Percentiles rank a stretch among this genome's conserved stretches.
phyloP scores from a whole-genome alignment of 2,113 vertebrate species.

The Bufo gargarizans region DNA sequence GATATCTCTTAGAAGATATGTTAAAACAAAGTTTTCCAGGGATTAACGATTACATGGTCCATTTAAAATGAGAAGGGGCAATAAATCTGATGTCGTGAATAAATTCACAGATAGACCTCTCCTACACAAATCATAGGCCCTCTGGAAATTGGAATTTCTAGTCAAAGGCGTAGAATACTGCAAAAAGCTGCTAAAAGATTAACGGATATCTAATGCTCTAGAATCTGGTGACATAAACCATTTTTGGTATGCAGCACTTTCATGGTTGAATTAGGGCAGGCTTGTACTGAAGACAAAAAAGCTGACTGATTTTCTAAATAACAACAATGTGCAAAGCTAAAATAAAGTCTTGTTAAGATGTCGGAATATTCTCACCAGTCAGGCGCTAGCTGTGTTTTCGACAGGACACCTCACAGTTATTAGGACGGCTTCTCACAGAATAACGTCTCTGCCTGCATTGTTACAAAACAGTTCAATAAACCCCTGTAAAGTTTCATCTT shows the following conservation, averaged over 20 bases:
- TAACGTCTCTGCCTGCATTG: neutral
- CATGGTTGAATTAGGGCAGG: slow-evolving; percentile 60
- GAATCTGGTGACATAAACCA: slow-evolving; percentile 62
- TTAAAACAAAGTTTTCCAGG: slow-evolving; percentile 75
- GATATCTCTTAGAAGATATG: slow-evolving; percentile 71
- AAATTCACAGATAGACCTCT: slow-evolving; percentile 66
- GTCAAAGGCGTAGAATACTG: slow-evolving; percentile 63
- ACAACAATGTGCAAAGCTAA: slow-evolving; percentile 32
- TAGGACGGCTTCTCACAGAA: neutral
- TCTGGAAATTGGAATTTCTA: slow-evolving; percentile 61
- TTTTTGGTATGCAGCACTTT: slow-evolving; percentile 69
- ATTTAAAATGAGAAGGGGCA: slow-evolving; percentile 67
- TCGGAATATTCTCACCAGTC: slow-evolving; percentile 15
- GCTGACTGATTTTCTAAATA: slow-evolving; percentile 49
- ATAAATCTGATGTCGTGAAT: slow-evolving; percentile 70
- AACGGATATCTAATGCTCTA: slow-evolving; percentile 63
- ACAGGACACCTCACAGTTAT: neutral
- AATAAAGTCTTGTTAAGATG: slow-evolving; percentile 1
- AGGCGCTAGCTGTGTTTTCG: neutral
- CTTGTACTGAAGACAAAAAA: slow-evolving; percentile 61
- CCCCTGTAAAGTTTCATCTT: neutral
- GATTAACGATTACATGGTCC: slow-evolving; percentile 74
- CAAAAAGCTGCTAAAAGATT: slow-evolving; percentile 69
- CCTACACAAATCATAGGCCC: slow-evolving; percentile 60
- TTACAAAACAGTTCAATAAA: slow-evolving; percentile 1